phyloP scores from a whole-genome alignment of 2,888 invertebrate species.

The Sinopyrophorus schimmeli region DNA sequence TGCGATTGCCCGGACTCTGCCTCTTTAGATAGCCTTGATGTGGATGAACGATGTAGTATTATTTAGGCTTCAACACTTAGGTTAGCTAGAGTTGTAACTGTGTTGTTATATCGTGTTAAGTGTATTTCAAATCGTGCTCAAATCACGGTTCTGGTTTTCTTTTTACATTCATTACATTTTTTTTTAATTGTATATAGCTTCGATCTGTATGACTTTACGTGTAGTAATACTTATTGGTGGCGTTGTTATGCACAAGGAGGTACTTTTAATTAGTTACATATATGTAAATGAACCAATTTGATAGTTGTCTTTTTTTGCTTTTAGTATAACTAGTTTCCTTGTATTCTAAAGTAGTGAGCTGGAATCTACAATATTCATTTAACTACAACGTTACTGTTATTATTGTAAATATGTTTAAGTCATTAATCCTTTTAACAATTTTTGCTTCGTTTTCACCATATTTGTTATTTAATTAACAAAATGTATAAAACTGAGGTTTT shows the following conservation, averaged over 20 bases:
- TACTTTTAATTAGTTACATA: constrained; percentile 34
- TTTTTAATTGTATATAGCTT: constrained; percentile 51
- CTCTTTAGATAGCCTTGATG: constrained; percentile 42
- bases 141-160: constrained; percentile 50
- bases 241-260: constrained; percentile 14
- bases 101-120: constrained; percentile 58
- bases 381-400: constrained; percentile 56
- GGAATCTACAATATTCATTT: constrained; percentile 55
- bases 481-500: constrained; percentile 58
- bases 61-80: constrained; percentile 57
- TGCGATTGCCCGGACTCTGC: constrained; percentile 33
- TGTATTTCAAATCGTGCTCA: constrained; percentile 55
- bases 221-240: constrained; percentile 25
- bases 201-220: constrained; percentile 33
- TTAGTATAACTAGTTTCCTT: constrained; percentile 53
- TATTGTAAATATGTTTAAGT: constrained; percentile 58
- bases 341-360: constrained; percentile 50
- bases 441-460: constrained; percentile 55
- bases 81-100: constrained; percentile 58
- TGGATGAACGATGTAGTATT: constrained; percentile 53
- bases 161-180: constrained; percentile 43
- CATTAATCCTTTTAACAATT: constrained; percentile 51
- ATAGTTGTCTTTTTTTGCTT: constrained; percentile 50
- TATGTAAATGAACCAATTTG: constrained; percentile 36
- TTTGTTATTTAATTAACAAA: constrained; percentile 56